Percentiles rank a stretch among this genome's conserved stretches.
These are phyloP conservation scores for Chiloscyllium punctatum DNA, from an alignment of 2,797 vertebrate genomes.

Conservation along the genomic window DNA sequence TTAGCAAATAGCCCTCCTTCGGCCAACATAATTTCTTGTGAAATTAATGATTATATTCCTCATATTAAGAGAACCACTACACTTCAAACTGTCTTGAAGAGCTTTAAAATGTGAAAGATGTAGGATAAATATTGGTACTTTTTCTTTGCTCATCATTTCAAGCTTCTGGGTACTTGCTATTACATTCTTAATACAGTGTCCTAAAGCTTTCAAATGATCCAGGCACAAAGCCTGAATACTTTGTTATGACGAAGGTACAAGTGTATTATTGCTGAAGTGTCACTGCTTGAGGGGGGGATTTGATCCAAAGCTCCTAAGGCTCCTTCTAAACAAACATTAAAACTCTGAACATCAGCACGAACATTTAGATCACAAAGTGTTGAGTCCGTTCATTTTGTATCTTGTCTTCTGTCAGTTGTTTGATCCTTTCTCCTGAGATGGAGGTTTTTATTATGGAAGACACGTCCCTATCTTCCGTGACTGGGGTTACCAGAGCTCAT, in stretches of 20 bases:
- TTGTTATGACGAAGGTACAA: not conserved
- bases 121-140: not conserved
- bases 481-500: not conserved
- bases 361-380: not conserved
- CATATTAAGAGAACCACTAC: too few species aligned
- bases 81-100: not conserved
- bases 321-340: not conserved
- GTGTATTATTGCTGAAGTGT: not conserved
- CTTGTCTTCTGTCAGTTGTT: conserved; percentile 15
- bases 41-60: too few species aligned
- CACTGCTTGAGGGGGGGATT: not conserved
- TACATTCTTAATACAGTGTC: not conserved
- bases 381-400: not conserved
- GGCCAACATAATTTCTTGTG: too few species aligned
- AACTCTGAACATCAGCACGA: not conserved
- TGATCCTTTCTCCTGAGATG: not conserved
- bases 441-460: not conserved
- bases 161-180: not conserved
- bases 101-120: not conserved
- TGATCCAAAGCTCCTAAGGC: not conserved
- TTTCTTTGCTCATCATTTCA: not conserved
- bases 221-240: not conserved
- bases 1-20: too few species aligned
- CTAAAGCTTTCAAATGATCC: not conserved
- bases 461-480: not conserved